These are phyloP conservation scores for Nemurella pictetii DNA, from an alignment of 2,888 invertebrate genomes.

Conservation along the genomic window DNA sequence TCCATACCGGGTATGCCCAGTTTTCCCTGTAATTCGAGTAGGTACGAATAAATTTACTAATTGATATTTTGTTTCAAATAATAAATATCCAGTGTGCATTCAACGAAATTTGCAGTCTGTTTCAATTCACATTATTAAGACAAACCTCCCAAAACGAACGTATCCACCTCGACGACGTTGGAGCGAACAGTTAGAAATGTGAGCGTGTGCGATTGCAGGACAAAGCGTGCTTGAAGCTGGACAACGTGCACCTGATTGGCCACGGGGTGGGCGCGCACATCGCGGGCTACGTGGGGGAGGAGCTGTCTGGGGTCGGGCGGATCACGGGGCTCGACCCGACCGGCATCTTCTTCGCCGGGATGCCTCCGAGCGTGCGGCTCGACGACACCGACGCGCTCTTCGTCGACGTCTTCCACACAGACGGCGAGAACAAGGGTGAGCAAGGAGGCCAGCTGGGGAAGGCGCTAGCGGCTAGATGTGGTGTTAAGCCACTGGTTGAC, in stretches of 20 bases:
- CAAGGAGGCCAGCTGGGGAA: too few relatives aligned
- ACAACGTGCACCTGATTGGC: constrained; percentile 55
- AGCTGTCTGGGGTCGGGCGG: constrained; percentile 48
- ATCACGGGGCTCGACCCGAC: constrained; percentile 61
- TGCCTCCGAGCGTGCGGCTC: constrained; percentile 57
- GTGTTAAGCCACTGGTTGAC: neutral
- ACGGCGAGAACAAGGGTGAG: constrained; percentile 46
- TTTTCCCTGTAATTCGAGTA: too few relatives aligned
- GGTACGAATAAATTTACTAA: too few relatives aligned
- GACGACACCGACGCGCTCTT: constrained; percentile 59
- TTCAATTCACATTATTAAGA: too few relatives aligned
- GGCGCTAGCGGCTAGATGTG: too few relatives aligned
- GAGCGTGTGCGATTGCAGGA: constrained; percentile 11
- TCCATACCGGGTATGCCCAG: too few relatives aligned
- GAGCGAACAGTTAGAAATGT: too few relatives aligned
- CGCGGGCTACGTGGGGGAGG: constrained; percentile 56
- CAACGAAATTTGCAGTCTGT: too few relatives aligned
- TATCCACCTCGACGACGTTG: too few relatives aligned
- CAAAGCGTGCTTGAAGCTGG: constrained; percentile 30
- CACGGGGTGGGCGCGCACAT: constrained; percentile 59
- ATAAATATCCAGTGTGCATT: too few relatives aligned
- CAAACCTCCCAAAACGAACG: too few relatives aligned
- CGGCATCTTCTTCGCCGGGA: constrained; percentile 59
- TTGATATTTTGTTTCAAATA: too few relatives aligned
- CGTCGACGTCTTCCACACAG: constrained; percentile 64